Evolutionary conservation across 2,797 vertebrate species (phyloP).

Genomic region (Gallinago stenura): DNA sequence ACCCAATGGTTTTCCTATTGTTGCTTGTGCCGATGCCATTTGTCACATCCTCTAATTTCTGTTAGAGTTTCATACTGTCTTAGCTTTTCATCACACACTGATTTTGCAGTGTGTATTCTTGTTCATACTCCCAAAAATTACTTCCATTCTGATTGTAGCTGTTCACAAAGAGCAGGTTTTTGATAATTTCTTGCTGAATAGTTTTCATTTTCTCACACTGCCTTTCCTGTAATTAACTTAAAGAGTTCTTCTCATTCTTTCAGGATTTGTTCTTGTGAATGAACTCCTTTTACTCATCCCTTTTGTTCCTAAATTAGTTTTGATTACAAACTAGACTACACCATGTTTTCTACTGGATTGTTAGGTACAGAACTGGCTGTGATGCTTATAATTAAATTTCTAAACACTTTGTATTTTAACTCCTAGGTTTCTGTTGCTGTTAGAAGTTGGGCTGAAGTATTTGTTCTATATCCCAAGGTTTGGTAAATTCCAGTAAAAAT

Average conservation of each 20-base stretch:
- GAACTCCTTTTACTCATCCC: background rate
- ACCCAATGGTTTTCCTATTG: background rate
- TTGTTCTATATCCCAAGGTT: background rate
- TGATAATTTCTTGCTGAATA: conserved; percentile 9
- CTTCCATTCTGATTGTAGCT: background rate
- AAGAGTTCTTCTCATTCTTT: background rate
- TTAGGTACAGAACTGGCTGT: background rate
- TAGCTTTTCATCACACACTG: background rate
- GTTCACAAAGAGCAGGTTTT: background rate
- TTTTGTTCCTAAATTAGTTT: background rate
- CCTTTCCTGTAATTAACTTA: background rate
- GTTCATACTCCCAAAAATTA: background rate
- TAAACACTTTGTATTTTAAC: background rate
- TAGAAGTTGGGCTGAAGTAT: background rate
- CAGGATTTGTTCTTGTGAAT: background rate
- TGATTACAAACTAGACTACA: background rate
- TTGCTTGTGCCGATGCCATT: background rate
- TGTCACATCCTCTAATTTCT: background rate
- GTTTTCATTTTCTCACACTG: background rate
- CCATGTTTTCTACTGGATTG: background rate
- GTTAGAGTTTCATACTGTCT: background rate
- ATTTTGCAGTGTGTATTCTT: background rate
- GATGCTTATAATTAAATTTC: background rate
- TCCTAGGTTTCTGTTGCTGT: background rate
- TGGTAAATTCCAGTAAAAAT: background rate